phyloP scores from a whole-genome alignment of 2,113 vertebrate species.

The Crocuta crocuta region DNA sequence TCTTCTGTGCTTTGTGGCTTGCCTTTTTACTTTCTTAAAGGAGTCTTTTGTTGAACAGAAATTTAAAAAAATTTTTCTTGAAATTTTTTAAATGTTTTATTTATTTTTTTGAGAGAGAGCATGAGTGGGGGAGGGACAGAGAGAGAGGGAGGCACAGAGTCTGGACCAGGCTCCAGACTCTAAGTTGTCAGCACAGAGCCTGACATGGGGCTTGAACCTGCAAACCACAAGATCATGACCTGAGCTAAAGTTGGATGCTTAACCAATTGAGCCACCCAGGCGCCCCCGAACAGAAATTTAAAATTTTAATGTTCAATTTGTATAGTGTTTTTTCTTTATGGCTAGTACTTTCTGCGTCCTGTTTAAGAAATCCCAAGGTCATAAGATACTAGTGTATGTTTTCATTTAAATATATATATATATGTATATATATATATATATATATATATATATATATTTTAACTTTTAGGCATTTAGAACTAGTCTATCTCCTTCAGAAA shows the following conservation, averaged over 20 bases:
- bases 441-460: neutral
- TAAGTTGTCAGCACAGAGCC: too few relatives aligned
- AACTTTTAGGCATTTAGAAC: slow-evolving; percentile 35
- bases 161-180: too few relatives aligned
- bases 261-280: too few relatives aligned
- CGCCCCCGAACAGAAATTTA: neutral
- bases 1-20: neutral
- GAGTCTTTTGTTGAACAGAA: slow-evolving; percentile 40
- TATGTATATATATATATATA: too few relatives aligned
- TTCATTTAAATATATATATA: neutral
- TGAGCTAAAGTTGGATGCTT: too few relatives aligned
- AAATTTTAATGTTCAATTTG: slow-evolving; percentile 7
- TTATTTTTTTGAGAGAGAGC: too few relatives aligned
- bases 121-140: too few relatives aligned
- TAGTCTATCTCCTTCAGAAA: neutral
- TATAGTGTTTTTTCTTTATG: neutral
- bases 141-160: too few relatives aligned
- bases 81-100: too few relatives aligned
- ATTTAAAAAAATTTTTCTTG: neutral
- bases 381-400: slow-evolving; percentile 13
- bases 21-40: slow-evolving; percentile 17
- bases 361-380: slow-evolving; percentile 9
- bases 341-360: neutral
- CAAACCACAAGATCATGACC: too few relatives aligned
- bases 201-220: too few relatives aligned